Percentiles rank a stretch among this genome's conserved stretches.
phyloP scores from a whole-genome alignment of 2,113 vertebrate species.

The Picathartes gymnocephalus region DNA sequence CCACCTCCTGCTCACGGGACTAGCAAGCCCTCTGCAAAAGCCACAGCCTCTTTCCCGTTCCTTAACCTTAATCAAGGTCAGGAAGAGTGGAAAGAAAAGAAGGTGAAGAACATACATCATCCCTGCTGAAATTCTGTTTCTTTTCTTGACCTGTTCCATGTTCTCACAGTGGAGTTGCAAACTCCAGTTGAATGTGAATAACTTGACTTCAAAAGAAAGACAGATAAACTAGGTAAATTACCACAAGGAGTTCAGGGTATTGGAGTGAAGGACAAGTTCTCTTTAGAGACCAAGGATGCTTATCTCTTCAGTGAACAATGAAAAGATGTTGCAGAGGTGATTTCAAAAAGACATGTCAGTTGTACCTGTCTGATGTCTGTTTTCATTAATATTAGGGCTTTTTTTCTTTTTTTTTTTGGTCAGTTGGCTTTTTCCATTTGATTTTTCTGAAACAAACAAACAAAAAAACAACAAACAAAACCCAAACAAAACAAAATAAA shows the following conservation, averaged over 20 bases:
- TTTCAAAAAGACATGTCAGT: neutral
- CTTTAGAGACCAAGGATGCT: neutral
- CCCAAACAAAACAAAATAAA: neutral
- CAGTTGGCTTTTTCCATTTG: neutral
- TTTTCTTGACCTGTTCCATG: neutral
- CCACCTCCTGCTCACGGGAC: neutral
- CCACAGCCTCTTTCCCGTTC: neutral
- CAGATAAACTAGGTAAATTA: neutral
- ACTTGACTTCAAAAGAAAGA: neutral
- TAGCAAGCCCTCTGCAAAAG: neutral
- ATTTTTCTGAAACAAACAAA: neutral
- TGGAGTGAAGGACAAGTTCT: neutral
- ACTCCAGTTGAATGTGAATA: neutral
- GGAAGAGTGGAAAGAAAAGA: neutral
- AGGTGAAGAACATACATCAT: neutral
- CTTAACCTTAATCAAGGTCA: neutral
- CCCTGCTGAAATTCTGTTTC: neutral
- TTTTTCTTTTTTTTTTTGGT: fast-evolving
- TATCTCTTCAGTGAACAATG: neutral
- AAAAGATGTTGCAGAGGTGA: neutral
- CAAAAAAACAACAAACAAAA: neutral
- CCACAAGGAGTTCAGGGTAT: neutral
- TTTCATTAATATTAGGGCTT: neutral
- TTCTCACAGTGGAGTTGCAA: neutral
- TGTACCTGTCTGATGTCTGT: neutral